Conservation (phyloP, 2,797 vertebrate genomes). For the Halcyon smyrnensis region DNA sequence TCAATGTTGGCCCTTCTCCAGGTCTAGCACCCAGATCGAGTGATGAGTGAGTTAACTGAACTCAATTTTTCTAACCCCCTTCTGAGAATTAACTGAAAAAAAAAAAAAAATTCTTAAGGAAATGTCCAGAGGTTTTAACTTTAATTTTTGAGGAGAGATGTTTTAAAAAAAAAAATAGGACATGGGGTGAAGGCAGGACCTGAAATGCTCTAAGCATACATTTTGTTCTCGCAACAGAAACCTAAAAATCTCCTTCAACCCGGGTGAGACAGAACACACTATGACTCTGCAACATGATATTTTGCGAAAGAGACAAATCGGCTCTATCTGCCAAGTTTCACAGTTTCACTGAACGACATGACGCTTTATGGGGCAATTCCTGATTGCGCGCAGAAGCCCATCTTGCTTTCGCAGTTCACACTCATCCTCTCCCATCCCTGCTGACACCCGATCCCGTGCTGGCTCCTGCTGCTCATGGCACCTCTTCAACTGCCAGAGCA, state of each 20-base stretch:
- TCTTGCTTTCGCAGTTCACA: neutral
- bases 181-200: neutral
- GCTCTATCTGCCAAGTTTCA: constrained; percentile 12
- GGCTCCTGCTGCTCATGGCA: constrained; percentile 41
- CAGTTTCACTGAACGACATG: constrained; percentile 31
- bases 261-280: constrained; percentile 9
- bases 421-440: neutral
- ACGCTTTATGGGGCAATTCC: constrained; percentile 26
- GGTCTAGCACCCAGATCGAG: neutral
- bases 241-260: neutral
- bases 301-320: constrained; percentile 44
- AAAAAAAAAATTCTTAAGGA: neutral
- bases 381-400: neutral
- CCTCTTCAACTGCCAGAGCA: constrained; percentile 20
- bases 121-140: constrained; percentile 44
- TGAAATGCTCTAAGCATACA: neutral
- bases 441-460: neutral
- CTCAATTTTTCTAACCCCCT: neutral
- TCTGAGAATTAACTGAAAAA: neutral
- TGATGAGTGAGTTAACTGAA: neutral
- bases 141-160: constrained; percentile 14
- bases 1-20: neutral
- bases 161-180: neutral
- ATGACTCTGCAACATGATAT: constrained; percentile 15
- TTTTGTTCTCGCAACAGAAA: neutral